phyloP scores from a whole-genome alignment of 2,888 invertebrate species.

The Torymus tubicola region DNA sequence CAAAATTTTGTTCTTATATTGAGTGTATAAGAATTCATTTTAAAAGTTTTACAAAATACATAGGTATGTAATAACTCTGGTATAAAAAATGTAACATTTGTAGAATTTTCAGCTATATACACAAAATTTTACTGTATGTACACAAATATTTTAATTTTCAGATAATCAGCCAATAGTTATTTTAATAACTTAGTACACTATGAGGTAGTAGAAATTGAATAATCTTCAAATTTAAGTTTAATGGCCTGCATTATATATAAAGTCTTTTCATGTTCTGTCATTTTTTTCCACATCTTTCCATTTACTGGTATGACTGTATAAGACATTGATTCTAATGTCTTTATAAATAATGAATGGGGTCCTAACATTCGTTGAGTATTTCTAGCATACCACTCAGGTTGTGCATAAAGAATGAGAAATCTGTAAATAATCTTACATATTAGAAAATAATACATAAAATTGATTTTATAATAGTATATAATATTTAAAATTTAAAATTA shows the following conservation, averaged over 20 bases:
- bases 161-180: background rate
- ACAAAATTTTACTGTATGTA: conserved; percentile 21
- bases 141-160: conserved; percentile 1
- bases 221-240: conserved; percentile 77
- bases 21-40: conserved; percentile 10
- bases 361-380: conserved; percentile 80
- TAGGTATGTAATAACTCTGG: conserved; percentile 55
- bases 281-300: conserved; percentile 77
- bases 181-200: conserved; percentile 12
- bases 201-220: conserved; percentile 48
- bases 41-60: conserved; percentile 52
- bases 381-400: conserved; percentile 78
- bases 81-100: conserved; percentile 60
- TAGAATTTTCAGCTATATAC: conserved; percentile 58
- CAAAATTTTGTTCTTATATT: conserved; percentile 24
- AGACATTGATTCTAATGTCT: conserved; percentile 78
- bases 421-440: conserved; percentile 73
- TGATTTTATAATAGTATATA: background rate
- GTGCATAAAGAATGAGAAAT: conserved; percentile 79
- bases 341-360: conserved; percentile 77
- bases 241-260: conserved; percentile 82
- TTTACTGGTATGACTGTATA: conserved; percentile 79
- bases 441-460: conserved; percentile 12
- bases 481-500: conserved; percentile 20
- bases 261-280: conserved; percentile 80